Evolutionary conservation across 2,888 invertebrate genomes (phyloP).

Genomic region (Andricus curvator): DNA sequence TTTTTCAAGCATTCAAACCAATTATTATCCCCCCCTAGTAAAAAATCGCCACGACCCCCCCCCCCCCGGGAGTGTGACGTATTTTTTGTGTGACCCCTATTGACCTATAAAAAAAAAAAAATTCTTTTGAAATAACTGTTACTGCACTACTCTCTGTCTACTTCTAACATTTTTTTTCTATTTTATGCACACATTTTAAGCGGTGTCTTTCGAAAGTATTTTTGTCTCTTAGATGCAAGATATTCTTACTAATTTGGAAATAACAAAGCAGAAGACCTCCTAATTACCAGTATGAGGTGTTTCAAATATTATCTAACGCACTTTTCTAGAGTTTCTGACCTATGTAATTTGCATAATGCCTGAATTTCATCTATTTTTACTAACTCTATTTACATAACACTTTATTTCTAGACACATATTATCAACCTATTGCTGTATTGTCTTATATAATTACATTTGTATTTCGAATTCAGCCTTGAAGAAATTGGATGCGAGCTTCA

Average conservation of each 20-base stretch:
- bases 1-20: too few species aligned
- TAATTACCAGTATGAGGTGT: background rate
- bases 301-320: background rate
- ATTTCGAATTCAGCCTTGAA: conserved; percentile 80
- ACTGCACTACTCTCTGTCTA: background rate
- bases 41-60: too few species aligned
- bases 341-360: too few species aligned
- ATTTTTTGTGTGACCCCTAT: too few species aligned
- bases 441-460: too few species aligned
- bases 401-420: background rate
- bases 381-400: background rate
- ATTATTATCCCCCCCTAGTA: too few species aligned
- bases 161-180: background rate
- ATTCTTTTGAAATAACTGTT: background rate
- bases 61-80: too few species aligned
- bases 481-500: conserved; percentile 87
- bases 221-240: conserved; percentile 2
- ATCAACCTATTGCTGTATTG: too few species aligned
- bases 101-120: background rate
- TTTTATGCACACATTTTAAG: background rate
- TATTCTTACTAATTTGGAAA: background rate
- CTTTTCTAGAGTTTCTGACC: too few species aligned
- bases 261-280: background rate
- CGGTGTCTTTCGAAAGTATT: background rate
- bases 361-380: too few species aligned